phyloP scores from a whole-genome alignment of 2,797 vertebrate genomes.

The Petrocephalus sullivani region DNA sequence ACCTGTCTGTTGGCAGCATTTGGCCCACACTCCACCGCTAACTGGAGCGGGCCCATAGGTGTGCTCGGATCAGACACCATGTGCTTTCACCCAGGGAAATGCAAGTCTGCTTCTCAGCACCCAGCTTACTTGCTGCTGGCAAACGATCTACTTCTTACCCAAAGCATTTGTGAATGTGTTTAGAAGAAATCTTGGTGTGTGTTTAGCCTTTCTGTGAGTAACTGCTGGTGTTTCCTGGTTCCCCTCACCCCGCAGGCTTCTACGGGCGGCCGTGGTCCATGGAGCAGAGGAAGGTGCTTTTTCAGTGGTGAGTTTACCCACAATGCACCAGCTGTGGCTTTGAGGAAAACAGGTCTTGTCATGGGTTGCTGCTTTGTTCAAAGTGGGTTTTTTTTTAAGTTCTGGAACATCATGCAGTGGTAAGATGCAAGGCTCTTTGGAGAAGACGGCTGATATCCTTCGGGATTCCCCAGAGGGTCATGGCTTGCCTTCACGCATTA shows the following conservation, averaged over 20 bases:
- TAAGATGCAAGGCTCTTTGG: background rate
- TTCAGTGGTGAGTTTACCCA: constrained; percentile 67
- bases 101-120: background rate
- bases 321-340: background rate
- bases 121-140: constrained; percentile 18
- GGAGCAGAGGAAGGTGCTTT: constrained; percentile 79
- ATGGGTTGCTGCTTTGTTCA: background rate
- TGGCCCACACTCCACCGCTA: background rate
- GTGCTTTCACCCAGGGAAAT: constrained; percentile 14
- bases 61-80: constrained; percentile 14
- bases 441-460: background rate
- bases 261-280: constrained; percentile 81
- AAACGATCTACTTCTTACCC: constrained; percentile 45
- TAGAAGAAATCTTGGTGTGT: background rate
- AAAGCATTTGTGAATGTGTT: background rate
- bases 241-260: constrained; percentile 60
- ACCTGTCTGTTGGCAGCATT: constrained; percentile 18
- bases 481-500: background rate
- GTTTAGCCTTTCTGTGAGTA: background rate
- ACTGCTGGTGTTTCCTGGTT: constrained; percentile 5
- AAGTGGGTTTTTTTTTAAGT: background rate
- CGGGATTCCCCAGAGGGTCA: background rate
- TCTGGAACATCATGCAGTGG: background rate
- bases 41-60: constrained; percentile 22
- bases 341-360: background rate